phyloP scores from a whole-genome alignment of 2,797 vertebrate species.

The Mormyrus proboscirostris region DNA sequence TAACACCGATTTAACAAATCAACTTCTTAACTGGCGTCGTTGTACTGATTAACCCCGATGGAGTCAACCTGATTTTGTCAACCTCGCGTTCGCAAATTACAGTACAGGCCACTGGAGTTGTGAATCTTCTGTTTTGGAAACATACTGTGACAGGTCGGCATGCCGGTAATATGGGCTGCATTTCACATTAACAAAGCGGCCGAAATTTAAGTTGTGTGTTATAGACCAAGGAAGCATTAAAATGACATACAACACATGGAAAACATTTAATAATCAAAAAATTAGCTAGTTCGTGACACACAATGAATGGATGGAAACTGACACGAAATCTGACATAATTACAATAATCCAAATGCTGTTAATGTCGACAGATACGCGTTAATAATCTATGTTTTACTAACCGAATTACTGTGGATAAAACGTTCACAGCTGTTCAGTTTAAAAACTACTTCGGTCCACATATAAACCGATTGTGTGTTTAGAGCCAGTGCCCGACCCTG shows the following conservation, averaged over 20 bases:
- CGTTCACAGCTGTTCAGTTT: background rate
- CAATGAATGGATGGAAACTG: background rate
- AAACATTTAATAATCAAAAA: background rate
- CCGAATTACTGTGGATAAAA: background rate
- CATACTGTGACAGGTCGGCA: background rate
- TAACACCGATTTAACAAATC: too few relatives aligned
- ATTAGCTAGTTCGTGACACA: background rate
- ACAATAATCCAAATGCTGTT: background rate
- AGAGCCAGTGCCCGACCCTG: background rate
- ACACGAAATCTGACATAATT: background rate
- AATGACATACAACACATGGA: background rate
- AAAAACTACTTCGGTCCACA: background rate
- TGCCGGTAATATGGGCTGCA: background rate
- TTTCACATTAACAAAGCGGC: background rate
- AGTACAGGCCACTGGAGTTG: too few relatives aligned
- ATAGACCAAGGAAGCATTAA: background rate
- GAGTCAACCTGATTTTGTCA: too few relatives aligned
- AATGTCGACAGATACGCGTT: background rate
- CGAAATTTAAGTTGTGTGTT: background rate
- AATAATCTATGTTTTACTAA: background rate
- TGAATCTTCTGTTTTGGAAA: background rate
- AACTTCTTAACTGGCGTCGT: too few relatives aligned
- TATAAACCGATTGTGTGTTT: background rate
- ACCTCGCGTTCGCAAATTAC: too few relatives aligned
- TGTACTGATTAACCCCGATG: too few relatives aligned